Conservation (phyloP, 2,113 vertebrate species). For the Bubo bubo region DNA sequence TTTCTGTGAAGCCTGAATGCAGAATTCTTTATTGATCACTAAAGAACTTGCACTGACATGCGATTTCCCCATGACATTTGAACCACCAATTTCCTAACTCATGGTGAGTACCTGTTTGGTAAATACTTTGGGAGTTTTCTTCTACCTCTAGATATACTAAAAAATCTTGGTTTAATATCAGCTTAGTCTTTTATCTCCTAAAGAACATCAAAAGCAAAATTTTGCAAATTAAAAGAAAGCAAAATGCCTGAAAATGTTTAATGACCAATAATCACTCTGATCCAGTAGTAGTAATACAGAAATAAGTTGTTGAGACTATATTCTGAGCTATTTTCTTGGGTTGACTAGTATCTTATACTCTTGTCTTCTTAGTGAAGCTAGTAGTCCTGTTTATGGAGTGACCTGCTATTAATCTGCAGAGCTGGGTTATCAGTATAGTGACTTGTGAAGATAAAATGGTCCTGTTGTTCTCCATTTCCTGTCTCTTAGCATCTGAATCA, state of each 20-base stretch:
- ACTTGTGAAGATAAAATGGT: not conserved
- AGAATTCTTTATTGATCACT: constrained; percentile 77
- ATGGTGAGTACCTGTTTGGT: not conserved
- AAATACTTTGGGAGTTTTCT: not conserved
- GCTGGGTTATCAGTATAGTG: not conserved
- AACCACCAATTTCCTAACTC: constrained; percentile 60
- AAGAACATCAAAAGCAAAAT: not conserved
- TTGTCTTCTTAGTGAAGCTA: not conserved
- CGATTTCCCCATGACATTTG: constrained; percentile 70
- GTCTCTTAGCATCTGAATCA: constrained; percentile 12
- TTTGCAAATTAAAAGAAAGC: not conserved
- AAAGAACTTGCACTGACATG: constrained; percentile 74
- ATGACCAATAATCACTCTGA: not conserved
- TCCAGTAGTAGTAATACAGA: not conserved
- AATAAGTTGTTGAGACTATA: not conserved
- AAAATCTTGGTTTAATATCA: not conserved
- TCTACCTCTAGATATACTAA: not conserved
- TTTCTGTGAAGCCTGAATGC: constrained; percentile 73
- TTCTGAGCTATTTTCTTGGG: not conserved
- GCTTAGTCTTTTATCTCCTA: not conserved
- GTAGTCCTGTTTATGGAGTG: not conserved
- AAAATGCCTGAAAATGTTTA: not conserved
- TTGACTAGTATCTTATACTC: not conserved
- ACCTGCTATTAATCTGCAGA: not conserved
- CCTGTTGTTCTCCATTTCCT: not conserved